These are phyloP conservation scores for Dasypogon diadema DNA, from an alignment of 2,888 invertebrate genomes.

Conservation along the genomic window DNA sequence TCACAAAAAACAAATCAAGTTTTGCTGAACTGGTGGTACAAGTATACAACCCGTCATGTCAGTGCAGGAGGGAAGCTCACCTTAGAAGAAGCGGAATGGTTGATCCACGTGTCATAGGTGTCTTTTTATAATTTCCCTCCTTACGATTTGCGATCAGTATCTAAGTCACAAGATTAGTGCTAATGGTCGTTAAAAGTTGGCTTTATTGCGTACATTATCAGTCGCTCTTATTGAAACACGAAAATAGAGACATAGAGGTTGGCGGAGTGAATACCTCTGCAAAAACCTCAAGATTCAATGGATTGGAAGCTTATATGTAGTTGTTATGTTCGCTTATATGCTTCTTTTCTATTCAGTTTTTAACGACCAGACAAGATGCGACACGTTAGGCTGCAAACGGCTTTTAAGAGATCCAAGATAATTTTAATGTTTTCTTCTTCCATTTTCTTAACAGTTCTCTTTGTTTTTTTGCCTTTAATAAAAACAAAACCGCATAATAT, in stretches of 20 bases:
- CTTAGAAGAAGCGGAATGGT: not conserved
- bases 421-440: not conserved
- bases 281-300: conserved; percentile 3
- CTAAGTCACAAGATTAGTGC: conserved; percentile 37
- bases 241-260: not conserved
- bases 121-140: not conserved
- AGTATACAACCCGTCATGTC: no score
- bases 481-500: not conserved
- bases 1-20: not conserved
- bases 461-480: no score
- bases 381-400: conserved; percentile 1
- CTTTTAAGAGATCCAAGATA: conserved; percentile 29
- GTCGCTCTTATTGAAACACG: not conserved
- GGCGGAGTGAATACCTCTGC: not conserved
- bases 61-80: not conserved
- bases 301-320: not conserved
- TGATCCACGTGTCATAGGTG: conserved; percentile 18
- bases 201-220: conserved; percentile 36
- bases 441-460: not conserved
- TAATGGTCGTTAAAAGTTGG: conserved; percentile 24
- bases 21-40: no score
- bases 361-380: conserved; percentile 19
- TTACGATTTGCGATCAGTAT: conserved; percentile 12
- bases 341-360: not conserved
- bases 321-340: not conserved